phyloP scores from a whole-genome alignment of 1,140 invertebrate species.

The Maconellicoccus hirsutus region DNA sequence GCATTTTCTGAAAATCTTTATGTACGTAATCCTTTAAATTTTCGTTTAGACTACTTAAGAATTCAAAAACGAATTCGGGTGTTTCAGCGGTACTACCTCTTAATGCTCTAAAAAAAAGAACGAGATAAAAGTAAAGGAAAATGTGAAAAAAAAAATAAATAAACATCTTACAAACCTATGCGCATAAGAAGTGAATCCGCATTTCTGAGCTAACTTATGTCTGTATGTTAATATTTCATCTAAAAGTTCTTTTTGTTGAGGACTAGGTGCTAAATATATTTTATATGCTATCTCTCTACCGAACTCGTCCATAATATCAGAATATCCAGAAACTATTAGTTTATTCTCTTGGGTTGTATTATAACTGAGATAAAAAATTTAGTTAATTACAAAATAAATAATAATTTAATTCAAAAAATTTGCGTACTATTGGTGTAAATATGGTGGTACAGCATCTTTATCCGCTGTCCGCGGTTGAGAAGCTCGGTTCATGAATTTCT shows the following conservation, averaged over 20 bases:
- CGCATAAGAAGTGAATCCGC: conserved; percentile 77
- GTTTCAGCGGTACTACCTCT: conserved; percentile 74
- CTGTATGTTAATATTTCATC: conserved; percentile 56
- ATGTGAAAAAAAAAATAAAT: neutral
- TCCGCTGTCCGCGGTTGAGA: conserved; percentile 51
- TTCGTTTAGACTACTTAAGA: conserved; percentile 64
- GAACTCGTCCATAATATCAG: conserved; percentile 63
- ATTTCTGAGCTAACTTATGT: conserved; percentile 64
- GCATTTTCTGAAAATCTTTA: conserved; percentile 60
- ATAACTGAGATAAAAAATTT: conserved; percentile 47
- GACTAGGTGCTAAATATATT: conserved; percentile 68
- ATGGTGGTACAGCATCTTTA: conserved; percentile 51
- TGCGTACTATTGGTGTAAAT: conserved; percentile 54
- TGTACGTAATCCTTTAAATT: conserved; percentile 50
- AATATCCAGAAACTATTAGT: conserved; percentile 61
- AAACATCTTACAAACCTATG: conserved; percentile 48
- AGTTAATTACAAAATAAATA: neutral
- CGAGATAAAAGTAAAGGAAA: conserved; percentile 22
- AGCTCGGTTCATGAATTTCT: conserved; percentile 69
- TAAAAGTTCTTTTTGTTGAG: conserved; percentile 63
- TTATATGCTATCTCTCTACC: conserved; percentile 82
- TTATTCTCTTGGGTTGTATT: conserved; percentile 55
- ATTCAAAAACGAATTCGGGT: conserved; percentile 62
- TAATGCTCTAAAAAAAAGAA: conserved; percentile 49
- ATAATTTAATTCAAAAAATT: conserved; percentile 15